phyloP scores from a whole-genome alignment of 2,113 vertebrate species.

The Galbula dea region DNA sequence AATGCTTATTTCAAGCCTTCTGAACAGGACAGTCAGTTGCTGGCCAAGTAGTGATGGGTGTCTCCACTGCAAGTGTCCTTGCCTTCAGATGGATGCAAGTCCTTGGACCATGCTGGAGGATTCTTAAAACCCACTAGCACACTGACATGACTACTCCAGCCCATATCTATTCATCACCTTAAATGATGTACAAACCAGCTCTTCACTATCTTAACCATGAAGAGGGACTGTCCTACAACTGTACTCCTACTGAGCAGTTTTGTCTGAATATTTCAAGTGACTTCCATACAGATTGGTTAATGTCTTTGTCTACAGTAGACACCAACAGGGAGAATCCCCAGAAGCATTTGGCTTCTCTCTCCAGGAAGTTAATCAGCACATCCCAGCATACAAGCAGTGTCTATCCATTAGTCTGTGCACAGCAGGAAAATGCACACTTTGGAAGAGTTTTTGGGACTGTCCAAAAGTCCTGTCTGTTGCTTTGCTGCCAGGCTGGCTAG shows the following conservation, averaged over 20 bases:
- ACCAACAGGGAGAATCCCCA: not conserved
- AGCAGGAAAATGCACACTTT: not conserved
- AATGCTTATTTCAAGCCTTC: not conserved
- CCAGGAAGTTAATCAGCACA: not conserved
- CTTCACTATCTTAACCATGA: not conserved
- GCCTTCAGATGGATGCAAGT: not conserved
- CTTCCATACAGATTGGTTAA: not conserved
- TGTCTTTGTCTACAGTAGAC: not conserved
- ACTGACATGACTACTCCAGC: rapidly evolving
- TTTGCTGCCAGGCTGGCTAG: not conserved
- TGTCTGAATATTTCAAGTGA: not conserved
- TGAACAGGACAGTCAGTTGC: not conserved
- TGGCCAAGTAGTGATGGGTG: not conserved
- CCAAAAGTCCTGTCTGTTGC: not conserved
- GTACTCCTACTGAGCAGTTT: not conserved
- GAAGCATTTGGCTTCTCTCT: not conserved
- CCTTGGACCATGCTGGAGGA: not conserved
- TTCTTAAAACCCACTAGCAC: not conserved
- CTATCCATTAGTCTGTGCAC: not conserved
- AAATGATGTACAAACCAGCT: not conserved
- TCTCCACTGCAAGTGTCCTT: not conserved
- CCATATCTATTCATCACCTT: too few relatives aligned
- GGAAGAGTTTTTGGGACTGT: not conserved
- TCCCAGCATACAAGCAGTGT: not conserved
- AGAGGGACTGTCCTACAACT: not conserved